These are phyloP conservation scores for Phenacoccus solenopsis DNA, from an alignment of 1,140 invertebrate species.

Conservation along the genomic window DNA sequence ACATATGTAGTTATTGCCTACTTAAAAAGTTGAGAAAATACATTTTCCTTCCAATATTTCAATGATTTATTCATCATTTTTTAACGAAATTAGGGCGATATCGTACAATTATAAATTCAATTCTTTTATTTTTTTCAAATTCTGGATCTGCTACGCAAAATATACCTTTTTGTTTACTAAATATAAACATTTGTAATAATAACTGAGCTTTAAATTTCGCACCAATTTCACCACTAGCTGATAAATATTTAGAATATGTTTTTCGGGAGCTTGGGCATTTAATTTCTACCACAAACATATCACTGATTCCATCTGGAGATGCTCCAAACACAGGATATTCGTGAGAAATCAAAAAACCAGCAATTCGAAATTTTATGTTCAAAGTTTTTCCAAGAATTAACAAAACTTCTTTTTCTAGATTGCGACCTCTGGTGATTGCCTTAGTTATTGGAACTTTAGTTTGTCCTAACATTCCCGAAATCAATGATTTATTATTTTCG, in stretches of 20 bases:
- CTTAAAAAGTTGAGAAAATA: neutral
- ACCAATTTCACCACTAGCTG: conserved; percentile 28
- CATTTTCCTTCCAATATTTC: neutral
- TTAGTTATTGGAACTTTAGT: neutral
- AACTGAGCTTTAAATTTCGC: conserved; percentile 37
- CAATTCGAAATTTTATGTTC: conserved; percentile 20
- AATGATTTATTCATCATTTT: neutral
- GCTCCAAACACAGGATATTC: conserved; percentile 31
- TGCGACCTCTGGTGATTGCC: conserved; percentile 7
- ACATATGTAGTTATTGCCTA: too few species aligned
- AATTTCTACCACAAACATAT: conserved; percentile 37
- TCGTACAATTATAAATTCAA: conserved; percentile 22
- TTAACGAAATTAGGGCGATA: neutral
- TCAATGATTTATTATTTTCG: neutral
- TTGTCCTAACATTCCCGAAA: conserved; percentile 11
- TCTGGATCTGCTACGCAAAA: conserved; percentile 30
- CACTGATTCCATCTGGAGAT: conserved; percentile 36
- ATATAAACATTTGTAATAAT: conserved; percentile 38
- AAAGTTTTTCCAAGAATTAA: neutral
- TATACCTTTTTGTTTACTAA: conserved; percentile 32
- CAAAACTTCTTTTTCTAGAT: conserved; percentile 11
- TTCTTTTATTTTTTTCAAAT: conserved; percentile 28
- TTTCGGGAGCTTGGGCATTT: conserved; percentile 35
- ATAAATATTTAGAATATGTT: conserved; percentile 33
- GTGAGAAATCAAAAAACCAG: conserved; percentile 24